phyloP scores from a whole-genome alignment of 2,113 vertebrate genomes.

The Scomber scombrus region DNA sequence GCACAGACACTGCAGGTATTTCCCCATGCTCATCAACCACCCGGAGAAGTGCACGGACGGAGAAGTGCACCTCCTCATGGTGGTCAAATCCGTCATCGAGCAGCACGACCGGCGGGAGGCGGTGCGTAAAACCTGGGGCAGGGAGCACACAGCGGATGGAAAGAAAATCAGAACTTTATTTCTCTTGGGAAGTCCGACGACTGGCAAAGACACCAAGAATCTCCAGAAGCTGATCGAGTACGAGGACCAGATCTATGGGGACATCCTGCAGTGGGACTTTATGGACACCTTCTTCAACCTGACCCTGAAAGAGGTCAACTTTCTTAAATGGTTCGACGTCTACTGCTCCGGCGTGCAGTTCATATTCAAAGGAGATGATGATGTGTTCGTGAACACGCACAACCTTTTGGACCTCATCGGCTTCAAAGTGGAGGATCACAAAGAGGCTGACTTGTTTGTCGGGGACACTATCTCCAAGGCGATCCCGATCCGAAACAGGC shows the following conservation, averaged over 20 bases:
- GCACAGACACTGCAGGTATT: constrained; percentile 87
- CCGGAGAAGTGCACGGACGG: constrained; percentile 84
- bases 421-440: constrained; percentile 72
- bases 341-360: constrained; percentile 83
- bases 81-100: constrained; percentile 87
- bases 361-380: constrained; percentile 90
- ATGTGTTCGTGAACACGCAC: constrained; percentile 88
- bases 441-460: constrained; percentile 80
- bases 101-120: constrained; percentile 87
- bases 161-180: constrained; percentile 84
- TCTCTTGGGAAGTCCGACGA: constrained; percentile 82
- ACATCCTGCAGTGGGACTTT: constrained; percentile 90
- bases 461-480: constrained; percentile 88
- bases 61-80: constrained; percentile 83
- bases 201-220: constrained; percentile 83
- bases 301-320: constrained; percentile 88
- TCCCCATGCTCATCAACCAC: constrained; percentile 87
- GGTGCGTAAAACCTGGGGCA: constrained; percentile 85
- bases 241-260: constrained; percentile 85
- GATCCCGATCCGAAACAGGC: constrained; percentile 84
- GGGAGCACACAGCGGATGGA: constrained; percentile 71
- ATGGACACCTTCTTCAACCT: constrained; percentile 90
- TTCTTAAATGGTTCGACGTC: constrained; percentile 86
- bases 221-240: constrained; percentile 86
- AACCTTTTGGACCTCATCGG: constrained; percentile 86